Conservation (phyloP, 2,797 vertebrate species). For the Rallus crepitans region DNA sequence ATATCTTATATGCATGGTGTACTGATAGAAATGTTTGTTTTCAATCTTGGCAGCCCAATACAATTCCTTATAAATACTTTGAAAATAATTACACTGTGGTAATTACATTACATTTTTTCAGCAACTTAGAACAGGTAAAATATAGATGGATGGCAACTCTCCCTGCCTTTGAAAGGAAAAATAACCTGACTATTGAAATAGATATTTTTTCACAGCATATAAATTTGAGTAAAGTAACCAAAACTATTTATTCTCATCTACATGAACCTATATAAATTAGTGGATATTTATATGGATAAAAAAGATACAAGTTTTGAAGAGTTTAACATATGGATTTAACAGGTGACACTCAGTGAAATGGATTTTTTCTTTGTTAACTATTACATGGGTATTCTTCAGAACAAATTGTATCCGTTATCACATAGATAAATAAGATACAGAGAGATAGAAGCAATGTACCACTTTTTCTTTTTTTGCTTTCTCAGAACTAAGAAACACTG, state of each 20-base stretch:
- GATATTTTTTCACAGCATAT: not conserved
- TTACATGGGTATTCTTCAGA: not conserved
- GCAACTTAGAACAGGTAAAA: not conserved
- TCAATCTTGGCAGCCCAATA: not conserved
- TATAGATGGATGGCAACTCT: not conserved
- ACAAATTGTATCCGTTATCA: not conserved
- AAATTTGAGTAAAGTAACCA: not conserved
- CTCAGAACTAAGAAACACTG: not conserved
- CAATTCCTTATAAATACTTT: not conserved
- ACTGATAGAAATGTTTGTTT: not conserved
- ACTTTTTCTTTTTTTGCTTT: not conserved
- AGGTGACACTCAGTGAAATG: not conserved
- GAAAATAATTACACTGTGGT: not conserved
- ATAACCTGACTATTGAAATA: not conserved
- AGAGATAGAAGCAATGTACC: not conserved
- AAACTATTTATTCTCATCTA: not conserved
- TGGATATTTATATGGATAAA: not conserved
- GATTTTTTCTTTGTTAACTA: not conserved
- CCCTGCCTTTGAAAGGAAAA: not conserved
- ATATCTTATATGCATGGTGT: not conserved
- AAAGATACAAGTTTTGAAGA: fast-evolving
- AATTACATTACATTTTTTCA: not conserved
- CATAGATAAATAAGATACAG: not conserved
- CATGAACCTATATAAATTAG: not conserved
- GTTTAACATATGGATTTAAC: not conserved